Base-by-base conservation (phyloP, 2,888 invertebrate species). In the Steinernema carpocapsae region DNA sequence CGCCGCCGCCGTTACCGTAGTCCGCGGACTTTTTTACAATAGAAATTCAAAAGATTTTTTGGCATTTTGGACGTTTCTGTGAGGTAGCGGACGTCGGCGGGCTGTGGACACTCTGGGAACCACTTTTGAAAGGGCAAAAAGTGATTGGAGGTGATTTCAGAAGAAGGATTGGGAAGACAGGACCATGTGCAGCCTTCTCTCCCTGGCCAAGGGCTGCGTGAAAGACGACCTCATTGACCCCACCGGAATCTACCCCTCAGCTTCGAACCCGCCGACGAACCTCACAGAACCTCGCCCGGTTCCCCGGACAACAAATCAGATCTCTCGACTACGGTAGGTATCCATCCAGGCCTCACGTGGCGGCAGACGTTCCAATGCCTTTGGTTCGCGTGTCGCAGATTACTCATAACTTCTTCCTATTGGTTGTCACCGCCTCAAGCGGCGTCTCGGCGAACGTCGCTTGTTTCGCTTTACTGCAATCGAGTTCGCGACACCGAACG, bases 371-470 rank as follows among this genome's bases (percentile, higher is more conserved):
- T 12, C 17, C 56, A 37, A 37, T 10, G 48, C 22, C 24, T 56
- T 56, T 22, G 22, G 48, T 48, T 37, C 10, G 37, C 4, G 37
- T 37, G 37, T 37, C 24, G 24, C 12, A 29, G 17, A 64, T 64
- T 64, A 64, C 64, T 64, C 64, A 64, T 26, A 64, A 64, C 64
- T 64, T n/a, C n/a, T n/a, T 64, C 64, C 64, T 64, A 56, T 56
- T 64, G 29, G 64, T 26, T 32, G 64, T 26, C 56, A 56, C 56
- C 56, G 56, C 56, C 56, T 56, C 56, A 56, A 56, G 56, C 56
- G 56, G 56, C 56, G 56, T 56, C 48, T 48, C 37, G 48, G 17
- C 56, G 56, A 56, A 56, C 56, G 64, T 64, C 64, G 48, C 48
- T 17, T 14, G 17, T 48, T 48, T 19, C 48, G 64, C 64, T 64